Evolutionary conservation across 2,888 invertebrate genomes (phyloP).

Genomic region (Cybosia mesomella): DNA sequence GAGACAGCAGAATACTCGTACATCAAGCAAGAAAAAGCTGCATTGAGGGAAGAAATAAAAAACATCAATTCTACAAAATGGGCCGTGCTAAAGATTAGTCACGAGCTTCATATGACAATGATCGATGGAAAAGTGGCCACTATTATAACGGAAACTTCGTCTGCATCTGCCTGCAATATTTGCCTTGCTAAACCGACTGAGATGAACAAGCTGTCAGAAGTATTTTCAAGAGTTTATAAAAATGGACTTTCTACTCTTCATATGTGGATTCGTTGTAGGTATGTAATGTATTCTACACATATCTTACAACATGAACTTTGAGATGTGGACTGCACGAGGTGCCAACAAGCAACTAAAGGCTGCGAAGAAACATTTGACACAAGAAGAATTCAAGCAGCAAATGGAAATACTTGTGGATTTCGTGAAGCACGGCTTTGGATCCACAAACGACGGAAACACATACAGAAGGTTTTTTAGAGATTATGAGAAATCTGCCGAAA

Average conservation of each 20-base stretch:
- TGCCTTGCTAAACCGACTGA: background rate
- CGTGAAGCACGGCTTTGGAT: too few species aligned
- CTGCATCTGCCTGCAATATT: background rate
- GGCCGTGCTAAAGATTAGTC: background rate
- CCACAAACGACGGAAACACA: too few species aligned
- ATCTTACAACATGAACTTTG: too few species aligned
- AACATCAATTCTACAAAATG: too few species aligned
- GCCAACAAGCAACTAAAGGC: too few species aligned
- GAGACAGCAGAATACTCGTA: background rate
- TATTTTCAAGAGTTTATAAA: background rate
- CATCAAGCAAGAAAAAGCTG: background rate
- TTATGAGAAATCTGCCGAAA: background rate
- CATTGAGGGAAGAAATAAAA: too few species aligned
- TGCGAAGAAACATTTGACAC: too few species aligned
- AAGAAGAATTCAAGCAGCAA: too few species aligned
- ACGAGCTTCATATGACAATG: background rate
- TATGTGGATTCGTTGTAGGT: too few species aligned
- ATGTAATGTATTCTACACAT: too few species aligned
- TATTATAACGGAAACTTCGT: background rate
- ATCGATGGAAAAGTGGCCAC: background rate
- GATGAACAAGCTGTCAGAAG: background rate
- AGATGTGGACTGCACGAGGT: too few species aligned
- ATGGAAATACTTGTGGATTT: too few species aligned
- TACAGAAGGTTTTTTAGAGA: slow-evolving; percentile 1
- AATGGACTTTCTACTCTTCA: background rate